Conservation (phyloP, 30 jellyfish, hydroid and myxozoan genomes). For the Pseudorhiza aurosa region DNA sequence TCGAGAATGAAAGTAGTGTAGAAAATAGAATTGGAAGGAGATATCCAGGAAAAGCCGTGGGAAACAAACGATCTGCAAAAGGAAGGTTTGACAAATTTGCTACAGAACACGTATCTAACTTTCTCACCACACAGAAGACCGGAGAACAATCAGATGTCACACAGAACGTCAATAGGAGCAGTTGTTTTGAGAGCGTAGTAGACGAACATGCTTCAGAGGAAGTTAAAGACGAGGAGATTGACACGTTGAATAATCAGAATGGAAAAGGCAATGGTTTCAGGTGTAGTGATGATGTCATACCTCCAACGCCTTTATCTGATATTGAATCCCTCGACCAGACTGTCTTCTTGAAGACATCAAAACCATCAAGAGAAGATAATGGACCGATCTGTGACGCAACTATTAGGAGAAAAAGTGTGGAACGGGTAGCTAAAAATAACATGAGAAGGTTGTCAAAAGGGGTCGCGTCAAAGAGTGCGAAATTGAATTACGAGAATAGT, state of each 20-base stretch:
- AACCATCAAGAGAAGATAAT: background rate
- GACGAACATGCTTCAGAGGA: background rate
- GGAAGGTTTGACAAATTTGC: too few relatives aligned
- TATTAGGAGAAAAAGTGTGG: background rate
- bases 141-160: too few relatives aligned
- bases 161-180: too few relatives aligned
- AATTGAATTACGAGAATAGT: background rate
- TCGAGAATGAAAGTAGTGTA: background rate
- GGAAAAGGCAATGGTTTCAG: background rate
- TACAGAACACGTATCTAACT: too few relatives aligned
- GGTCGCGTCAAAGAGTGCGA: background rate
- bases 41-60: too few relatives aligned
- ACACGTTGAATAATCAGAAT: background rate
- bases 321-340: too few relatives aligned
- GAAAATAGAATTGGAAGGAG: too few relatives aligned
- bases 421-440: too few relatives aligned
- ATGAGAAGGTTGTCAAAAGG: background rate
- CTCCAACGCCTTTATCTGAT: constrained; percentile 20
- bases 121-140: too few relatives aligned
- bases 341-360: background rate
- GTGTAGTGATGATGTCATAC: constrained; percentile 5
- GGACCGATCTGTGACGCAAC: background rate
- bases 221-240: background rate
- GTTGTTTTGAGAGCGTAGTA: background rate
- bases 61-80: too few relatives aligned